Base-by-base conservation (phyloP, 2,797 vertebrate genomes). In the Sebastes minor region DNA sequence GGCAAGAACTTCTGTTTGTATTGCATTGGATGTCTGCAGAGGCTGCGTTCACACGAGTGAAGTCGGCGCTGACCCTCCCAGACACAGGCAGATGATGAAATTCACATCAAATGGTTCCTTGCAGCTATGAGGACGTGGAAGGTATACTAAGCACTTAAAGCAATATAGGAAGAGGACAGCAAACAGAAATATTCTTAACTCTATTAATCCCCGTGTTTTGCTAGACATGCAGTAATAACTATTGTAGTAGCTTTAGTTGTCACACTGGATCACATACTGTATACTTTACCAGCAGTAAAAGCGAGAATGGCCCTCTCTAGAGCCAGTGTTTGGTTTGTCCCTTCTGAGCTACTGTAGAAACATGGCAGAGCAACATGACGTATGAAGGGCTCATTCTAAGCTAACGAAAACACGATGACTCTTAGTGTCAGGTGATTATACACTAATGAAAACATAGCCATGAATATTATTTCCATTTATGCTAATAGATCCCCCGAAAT, bases 231-330 rank as follows among this genome's bases (percentile, higher is more conserved):
- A 68, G 25, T n/a, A 8, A 57, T 23, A 46, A 55, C 13, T 30
- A 38, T 13, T 20, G 7, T 11, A 27, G 28, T 55, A 3, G 35
- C 57, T 74, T 23, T 57, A 65, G 61, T 8, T 30, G 33, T 56
- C 9, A 56, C 14, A 25, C 18, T 42, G 28, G 22, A 18, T 14
- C 3, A 27, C 2, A 42, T 57, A 57, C 14, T 70, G 16, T 25
- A 63, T 42, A 56, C 25, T 35, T 32, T 5, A 67, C 11, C 1
- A 4, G 49, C 5, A 55, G 6, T 46, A 46, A 46, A 46, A 46
- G 14, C 16, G 0, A 0, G 42, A 46, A 46, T 46, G 42, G 42
- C 0, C 0, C 16, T 18, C 42, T 18, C 42, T 46, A 46, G 42
- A 46, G 14, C 14, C 16, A 16, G 42, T 46, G 42, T 46, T 46